phyloP scores from a whole-genome alignment of 2,888 invertebrate genomes.

The Epiblema foenella region DNA sequence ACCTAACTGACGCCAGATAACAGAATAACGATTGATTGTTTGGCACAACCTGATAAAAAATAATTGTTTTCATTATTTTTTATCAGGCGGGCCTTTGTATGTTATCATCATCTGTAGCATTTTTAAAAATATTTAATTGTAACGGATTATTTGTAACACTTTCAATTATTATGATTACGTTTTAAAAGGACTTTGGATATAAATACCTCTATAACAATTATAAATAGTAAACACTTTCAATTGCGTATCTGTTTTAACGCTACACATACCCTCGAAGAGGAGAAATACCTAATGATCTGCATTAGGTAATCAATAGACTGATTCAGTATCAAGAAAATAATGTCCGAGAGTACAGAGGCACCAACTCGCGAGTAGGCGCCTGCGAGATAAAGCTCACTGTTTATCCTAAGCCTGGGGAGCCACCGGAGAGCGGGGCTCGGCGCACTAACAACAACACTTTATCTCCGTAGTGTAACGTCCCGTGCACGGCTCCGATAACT shows the following conservation, averaged over 20 bases:
- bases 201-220: too few species aligned
- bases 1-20: conserved; percentile 20
- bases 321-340: neutral
- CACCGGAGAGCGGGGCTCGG: neutral
- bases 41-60: conserved; percentile 4
- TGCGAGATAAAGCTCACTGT: neutral
- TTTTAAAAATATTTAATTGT: neutral
- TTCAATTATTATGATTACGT: too few species aligned
- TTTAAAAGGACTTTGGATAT: too few species aligned
- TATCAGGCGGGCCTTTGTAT: conserved; percentile 1
- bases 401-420: neutral
- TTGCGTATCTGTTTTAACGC: neutral
- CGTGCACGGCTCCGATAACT: conserved; percentile 22
- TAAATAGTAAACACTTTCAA: neutral
- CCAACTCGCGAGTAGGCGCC: neutral
- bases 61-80: conserved; percentile 18
- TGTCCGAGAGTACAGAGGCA: neutral
- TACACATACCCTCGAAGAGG: conserved; percentile 5
- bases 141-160: neutral
- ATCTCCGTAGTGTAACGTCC: conserved; percentile 28
- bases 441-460: neutral
- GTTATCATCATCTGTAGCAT: conserved; percentile 1
- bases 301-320: neutral
- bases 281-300: neutral
- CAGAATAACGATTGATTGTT: conserved; percentile 12